phyloP scores from a whole-genome alignment of 2,888 invertebrate genomes.

The Carcina quercana region DNA sequence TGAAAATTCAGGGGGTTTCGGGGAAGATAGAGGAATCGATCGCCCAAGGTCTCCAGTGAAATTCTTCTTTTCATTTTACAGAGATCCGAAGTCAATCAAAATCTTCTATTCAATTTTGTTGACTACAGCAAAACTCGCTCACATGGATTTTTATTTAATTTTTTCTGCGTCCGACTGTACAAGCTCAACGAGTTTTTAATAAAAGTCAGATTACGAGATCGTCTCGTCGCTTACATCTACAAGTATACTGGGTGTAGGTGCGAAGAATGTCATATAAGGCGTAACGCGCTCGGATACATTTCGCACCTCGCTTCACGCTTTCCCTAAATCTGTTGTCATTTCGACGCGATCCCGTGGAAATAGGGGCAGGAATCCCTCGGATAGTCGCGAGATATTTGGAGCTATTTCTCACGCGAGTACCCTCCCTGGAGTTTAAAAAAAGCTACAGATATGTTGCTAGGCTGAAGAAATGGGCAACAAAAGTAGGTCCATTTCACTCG shows the following conservation, averaged over 20 bases:
- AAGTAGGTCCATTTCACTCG: no score
- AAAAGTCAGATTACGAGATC: slow-evolving; percentile 60
- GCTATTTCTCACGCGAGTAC: slow-evolving; percentile 63
- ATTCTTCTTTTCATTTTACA: no score
- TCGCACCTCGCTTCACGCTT: slow-evolving; percentile 70
- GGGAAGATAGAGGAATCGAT: no score
- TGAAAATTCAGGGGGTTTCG: no score
- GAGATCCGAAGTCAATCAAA: no score
- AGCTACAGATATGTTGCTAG: no score
- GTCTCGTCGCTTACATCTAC: slow-evolving; percentile 55
- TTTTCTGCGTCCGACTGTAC: no score
- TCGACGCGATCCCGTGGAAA: slow-evolving; percentile 62
- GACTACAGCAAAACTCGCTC: no score
- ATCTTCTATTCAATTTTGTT: no score
- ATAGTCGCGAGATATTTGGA: slow-evolving; percentile 62
- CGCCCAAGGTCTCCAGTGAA: no score
- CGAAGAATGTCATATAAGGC: slow-evolving; percentile 69
- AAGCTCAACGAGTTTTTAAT: slow-evolving; percentile 60
- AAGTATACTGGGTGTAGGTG: slow-evolving; percentile 38
- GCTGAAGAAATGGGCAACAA: no score
- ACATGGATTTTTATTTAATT: no score
- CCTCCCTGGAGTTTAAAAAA: slow-evolving; percentile 16
- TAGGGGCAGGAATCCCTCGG: slow-evolving; percentile 60
- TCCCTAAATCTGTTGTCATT: slow-evolving; percentile 73
- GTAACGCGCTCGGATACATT: slow-evolving; percentile 65